phyloP scores from a whole-genome alignment of 2,113 vertebrate species.

The Ailurus styani region DNA sequence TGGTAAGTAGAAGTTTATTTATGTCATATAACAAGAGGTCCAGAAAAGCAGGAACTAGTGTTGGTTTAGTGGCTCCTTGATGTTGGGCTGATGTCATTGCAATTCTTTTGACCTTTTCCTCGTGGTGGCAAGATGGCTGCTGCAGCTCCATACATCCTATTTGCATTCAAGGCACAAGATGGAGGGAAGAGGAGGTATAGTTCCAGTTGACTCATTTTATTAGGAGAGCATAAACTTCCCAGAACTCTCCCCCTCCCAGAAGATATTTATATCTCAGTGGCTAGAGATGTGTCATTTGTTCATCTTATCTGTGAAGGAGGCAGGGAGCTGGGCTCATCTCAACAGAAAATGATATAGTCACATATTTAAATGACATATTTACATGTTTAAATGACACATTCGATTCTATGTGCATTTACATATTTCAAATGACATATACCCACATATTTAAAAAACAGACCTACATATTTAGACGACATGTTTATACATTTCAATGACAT shows the following conservation, averaged over 20 bases:
- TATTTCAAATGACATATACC: no score
- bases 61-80: not conserved
- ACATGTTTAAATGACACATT: no score
- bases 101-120: not conserved
- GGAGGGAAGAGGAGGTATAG: not conserved
- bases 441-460: no score
- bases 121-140: not conserved
- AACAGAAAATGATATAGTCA: not conserved
- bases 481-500: not conserved
- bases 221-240: not conserved
- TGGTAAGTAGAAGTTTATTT: not conserved
- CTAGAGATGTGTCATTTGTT: not conserved
- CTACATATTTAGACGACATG: not conserved
- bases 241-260: not conserved
- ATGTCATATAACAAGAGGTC: not conserved
- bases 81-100: not conserved
- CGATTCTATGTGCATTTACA: no score
- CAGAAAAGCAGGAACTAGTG: not conserved
- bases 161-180: not conserved
- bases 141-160: no score
- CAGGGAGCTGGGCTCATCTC: not conserved
- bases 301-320: not conserved
- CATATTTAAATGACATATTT: not conserved
- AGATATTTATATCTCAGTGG: not conserved
- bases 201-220: not conserved